A percentile compares a stretch with the other conserved stretches of the same genome.
phyloP scores from a whole-genome alignment of 2,797 vertebrate genomes.

The Bufotes viridis region DNA sequence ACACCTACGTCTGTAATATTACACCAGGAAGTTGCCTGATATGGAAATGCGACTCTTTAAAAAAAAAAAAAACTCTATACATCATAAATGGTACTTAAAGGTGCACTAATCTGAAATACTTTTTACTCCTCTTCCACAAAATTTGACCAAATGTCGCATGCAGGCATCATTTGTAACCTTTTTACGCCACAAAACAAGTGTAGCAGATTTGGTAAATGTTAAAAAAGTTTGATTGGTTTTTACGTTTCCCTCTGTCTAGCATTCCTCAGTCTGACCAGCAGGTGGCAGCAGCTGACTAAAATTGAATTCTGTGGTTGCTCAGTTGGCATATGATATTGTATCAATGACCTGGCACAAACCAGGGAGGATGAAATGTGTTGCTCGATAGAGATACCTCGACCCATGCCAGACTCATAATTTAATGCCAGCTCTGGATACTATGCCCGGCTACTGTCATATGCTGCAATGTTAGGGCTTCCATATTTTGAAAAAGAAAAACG shows the following conservation, averaged over 20 bases:
- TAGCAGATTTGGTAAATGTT: too few species aligned
- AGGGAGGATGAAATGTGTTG: constrained; percentile 23
- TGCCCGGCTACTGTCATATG: constrained; percentile 6
- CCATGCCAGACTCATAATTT: constrained; percentile 37
- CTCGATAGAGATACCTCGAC: constrained; percentile 26
- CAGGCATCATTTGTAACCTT: too few species aligned
- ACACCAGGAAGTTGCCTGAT: too few species aligned
- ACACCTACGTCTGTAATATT: too few species aligned
- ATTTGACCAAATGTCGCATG: too few species aligned
- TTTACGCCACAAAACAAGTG: too few species aligned
- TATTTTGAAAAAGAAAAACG: neutral
- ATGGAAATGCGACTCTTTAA: too few species aligned
- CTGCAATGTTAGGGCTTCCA: neutral
- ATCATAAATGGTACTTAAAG: too few species aligned
- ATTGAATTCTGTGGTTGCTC: neutral
- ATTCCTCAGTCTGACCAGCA: constrained; percentile 7
- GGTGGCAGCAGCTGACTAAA: constrained; percentile 40
- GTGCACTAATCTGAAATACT: too few species aligned
- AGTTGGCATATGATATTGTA: constrained; percentile 26
- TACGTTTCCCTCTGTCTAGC: neutral
- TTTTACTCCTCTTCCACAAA: too few species aligned
- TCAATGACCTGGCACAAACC: constrained; percentile 46
- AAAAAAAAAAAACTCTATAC: too few species aligned
- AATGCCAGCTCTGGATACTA: constrained; percentile 39
- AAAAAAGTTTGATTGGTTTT: neutral